Evolutionary conservation across 2,113 vertebrate species (phyloP), one percentile per base, ranked within the genome.

Genomic region (Coreoperca whiteheadi): DNA sequence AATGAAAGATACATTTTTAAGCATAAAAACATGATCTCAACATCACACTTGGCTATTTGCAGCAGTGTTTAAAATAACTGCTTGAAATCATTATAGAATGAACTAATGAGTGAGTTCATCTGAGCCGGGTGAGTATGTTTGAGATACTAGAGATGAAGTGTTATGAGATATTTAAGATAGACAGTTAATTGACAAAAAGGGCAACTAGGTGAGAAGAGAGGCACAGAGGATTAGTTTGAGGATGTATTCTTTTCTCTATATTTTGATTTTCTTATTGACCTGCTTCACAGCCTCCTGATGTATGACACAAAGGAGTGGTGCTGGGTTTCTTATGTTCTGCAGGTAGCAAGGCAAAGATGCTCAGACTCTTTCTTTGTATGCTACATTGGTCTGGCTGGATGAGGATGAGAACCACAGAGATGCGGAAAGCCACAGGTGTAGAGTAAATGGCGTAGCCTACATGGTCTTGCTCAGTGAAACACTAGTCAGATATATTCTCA

Each of bases 381-480:
- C 14, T 37, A 59, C 23, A 51, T 43, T 72, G 34, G 72, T 77
- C 67, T 8, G 65, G 1, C 21, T 34, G 25, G 20, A n/a, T 15
- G n/a, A 69, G 54, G 32, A 74, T 43, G 23, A 87, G 53, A 56
- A 41, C 93, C 93, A 96, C 81, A 25, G 95, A 95, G 60, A 96
- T 95, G 66, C 95, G 96, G 91, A 96, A 97, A 0, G 95, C 95
- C n/a, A 94, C 94, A 0, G 94, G 87, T 0, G 96, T 96, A 41
- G 94, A 97, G 69, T 25, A 96, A 74, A 96, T 88, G 4, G 18
- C 43, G 48, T 54, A 32, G 20, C 39, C 32, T 53, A 16, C 25
- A 7, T 95, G 95, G 72, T 94, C 96, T 0, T 95, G 95, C 80
- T 95, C 90, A 67, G 96, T 96, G 51, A 94, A 90, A 41, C 59